Evolutionary conservation across 2,113 vertebrate species (phyloP).

Genomic region (Hemiprocne comata): DNA sequence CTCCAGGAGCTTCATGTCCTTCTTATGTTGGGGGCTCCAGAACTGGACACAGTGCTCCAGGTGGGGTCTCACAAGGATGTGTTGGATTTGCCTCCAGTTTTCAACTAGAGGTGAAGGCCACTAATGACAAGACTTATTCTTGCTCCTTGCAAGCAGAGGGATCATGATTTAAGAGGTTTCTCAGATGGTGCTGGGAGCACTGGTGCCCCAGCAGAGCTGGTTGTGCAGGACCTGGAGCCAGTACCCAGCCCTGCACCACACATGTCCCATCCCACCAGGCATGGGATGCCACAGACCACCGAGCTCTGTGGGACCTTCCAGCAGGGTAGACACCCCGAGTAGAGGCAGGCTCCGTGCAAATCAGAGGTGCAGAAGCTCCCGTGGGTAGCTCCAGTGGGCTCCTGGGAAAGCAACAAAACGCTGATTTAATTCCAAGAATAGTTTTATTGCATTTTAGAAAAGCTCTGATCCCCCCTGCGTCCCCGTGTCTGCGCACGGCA

Average conservation of each 20-base stretch:
- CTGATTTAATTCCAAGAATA: not conserved
- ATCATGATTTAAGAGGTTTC: not conserved
- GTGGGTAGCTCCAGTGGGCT: not conserved
- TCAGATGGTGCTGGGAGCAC: not conserved
- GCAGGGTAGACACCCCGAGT: not conserved
- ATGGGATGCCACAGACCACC: rapidly evolving
- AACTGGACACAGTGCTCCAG: no score
- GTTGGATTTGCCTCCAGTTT: not conserved
- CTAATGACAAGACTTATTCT: not conserved
- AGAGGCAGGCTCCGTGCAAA: not conserved
- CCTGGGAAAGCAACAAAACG: not conserved
- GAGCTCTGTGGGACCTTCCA: not conserved
- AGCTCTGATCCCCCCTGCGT: not conserved
- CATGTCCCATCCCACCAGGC: not conserved
- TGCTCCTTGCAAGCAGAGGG: not conserved
- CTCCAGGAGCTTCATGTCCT: no score
- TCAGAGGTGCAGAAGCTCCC: not conserved
- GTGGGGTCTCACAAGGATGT: no score
- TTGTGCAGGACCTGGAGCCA: rapidly evolving
- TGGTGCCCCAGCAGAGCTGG: not conserved
- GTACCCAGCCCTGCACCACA: rapidly evolving
- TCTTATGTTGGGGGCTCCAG: no score
- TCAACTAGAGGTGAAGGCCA: not conserved
- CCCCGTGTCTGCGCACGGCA: not conserved
- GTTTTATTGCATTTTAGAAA: not conserved